Percentiles rank a stretch among this genome's conserved stretches.
Conservation (phyloP, 2,113 vertebrate species). For the Tenebrosternarchus preto region DNA sequence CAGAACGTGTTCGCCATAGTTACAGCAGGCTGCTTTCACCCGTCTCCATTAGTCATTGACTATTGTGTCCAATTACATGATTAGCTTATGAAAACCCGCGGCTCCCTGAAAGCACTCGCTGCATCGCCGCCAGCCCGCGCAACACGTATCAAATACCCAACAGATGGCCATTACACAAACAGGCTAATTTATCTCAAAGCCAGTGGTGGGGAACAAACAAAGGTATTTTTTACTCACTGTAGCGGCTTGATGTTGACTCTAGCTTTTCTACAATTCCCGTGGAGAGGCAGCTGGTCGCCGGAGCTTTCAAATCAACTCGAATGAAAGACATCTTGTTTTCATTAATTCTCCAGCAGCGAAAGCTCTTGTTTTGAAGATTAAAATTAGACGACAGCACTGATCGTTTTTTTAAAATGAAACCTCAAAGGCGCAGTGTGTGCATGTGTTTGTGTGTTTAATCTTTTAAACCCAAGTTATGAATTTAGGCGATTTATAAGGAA, state of each 20-base stretch:
- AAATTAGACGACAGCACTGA: slow-evolving; percentile 24
- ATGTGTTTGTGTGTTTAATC: slow-evolving; percentile 10
- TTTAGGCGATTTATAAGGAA: not conserved
- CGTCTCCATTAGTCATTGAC: slow-evolving; percentile 89
- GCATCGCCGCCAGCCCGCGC: slow-evolving; percentile 9
- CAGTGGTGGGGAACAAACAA: slow-evolving; percentile 84
- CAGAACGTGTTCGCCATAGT: too few species aligned
- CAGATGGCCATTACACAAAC: slow-evolving; percentile 92
- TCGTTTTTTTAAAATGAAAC: slow-evolving; percentile 12
- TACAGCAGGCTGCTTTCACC: slow-evolving; percentile 63
- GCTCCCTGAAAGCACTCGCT: slow-evolving; percentile 15
- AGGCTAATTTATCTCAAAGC: slow-evolving; percentile 85
- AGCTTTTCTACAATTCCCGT: slow-evolving; percentile 70
- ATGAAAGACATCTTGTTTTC: slow-evolving; percentile 90
- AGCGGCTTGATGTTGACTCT: slow-evolving; percentile 80
- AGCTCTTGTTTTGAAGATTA: slow-evolving; percentile 44
- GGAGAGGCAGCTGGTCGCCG: slow-evolving; percentile 88
- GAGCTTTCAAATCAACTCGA: slow-evolving; percentile 87
- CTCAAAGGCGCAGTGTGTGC: slow-evolving; percentile 15
- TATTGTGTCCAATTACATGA: slow-evolving; percentile 90
- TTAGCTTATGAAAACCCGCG: slow-evolving; percentile 84
- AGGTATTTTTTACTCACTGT: slow-evolving; percentile 90
- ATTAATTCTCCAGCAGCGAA: slow-evolving; percentile 81
- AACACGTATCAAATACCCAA: slow-evolving; percentile 93
- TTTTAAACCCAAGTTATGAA: not conserved